Conservation (phyloP, 2,113 vertebrate species). For the Rhynchomys soricoides region DNA sequence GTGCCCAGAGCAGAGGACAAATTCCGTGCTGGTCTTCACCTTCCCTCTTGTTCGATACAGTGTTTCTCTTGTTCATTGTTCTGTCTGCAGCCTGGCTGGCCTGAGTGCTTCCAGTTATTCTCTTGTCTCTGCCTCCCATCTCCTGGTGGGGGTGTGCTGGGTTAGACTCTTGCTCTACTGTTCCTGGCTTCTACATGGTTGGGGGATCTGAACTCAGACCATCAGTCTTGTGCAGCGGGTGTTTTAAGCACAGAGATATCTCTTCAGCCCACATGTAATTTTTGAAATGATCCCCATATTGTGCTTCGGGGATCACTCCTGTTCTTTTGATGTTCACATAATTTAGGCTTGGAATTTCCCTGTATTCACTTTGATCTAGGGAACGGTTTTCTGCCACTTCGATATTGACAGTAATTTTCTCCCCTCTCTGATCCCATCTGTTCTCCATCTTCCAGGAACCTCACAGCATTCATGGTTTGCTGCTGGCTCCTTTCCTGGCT, state of each 20-base stretch:
- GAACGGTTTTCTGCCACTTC: not conserved
- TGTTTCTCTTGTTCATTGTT: not conserved
- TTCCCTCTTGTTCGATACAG: not conserved
- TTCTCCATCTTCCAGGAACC: conserved; percentile 34
- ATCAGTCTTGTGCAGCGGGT: no score
- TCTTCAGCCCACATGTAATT: not conserved
- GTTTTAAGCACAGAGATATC: not conserved
- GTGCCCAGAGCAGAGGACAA: not conserved
- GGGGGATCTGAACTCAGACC: not conserved
- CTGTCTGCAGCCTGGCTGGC: not conserved
- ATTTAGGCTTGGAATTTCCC: not conserved
- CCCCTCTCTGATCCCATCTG: conserved; percentile 43
- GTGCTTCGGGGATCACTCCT: not conserved
- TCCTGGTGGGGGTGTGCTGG: not conserved
- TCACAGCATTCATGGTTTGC: conserved; percentile 3
- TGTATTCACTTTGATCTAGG: not conserved
- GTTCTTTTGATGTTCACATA: not conserved
- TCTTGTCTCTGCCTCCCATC: not conserved
- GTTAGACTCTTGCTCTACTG: not conserved
- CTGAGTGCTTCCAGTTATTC: not conserved
- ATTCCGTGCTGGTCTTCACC: not conserved
- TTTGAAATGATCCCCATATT: not conserved
- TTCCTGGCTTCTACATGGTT: not conserved
- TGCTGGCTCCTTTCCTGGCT: not conserved
- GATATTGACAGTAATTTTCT: not conserved